Evolutionary conservation across 2,888 invertebrate genomes (phyloP).

Genomic region (Stratiomys singularior): DNA sequence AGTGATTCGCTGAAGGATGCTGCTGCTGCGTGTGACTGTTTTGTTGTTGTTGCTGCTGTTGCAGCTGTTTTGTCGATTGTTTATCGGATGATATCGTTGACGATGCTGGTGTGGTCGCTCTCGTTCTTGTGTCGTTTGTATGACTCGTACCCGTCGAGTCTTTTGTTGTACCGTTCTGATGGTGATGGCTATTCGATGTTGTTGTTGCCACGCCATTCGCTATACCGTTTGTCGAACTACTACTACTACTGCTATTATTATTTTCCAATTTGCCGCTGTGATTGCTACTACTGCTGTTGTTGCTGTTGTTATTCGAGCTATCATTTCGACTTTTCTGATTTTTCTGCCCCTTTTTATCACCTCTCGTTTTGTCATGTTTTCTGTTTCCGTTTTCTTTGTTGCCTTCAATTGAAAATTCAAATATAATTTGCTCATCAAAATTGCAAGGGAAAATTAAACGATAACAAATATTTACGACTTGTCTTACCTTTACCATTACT

Average conservation of each 20-base stretch:
- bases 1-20: constrained; percentile 62
- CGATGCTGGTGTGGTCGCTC: constrained; percentile 48
- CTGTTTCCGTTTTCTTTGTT: constrained; percentile 59
- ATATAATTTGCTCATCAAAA: too few species aligned
- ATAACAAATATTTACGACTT: too few species aligned
- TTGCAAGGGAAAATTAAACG: too few species aligned
- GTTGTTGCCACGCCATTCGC: constrained; percentile 58
- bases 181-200: constrained; percentile 62
- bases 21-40: constrained; percentile 50
- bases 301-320: constrained; percentile 67
- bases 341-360: constrained; percentile 56
- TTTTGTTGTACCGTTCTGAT: constrained; percentile 38
- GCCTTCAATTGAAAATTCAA: constrained; percentile 10
- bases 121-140: constrained; percentile 56
- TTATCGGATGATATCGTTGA: constrained; percentile 50
- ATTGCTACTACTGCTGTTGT: constrained; percentile 62
- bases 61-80: constrained; percentile 58
- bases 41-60: constrained; percentile 49
- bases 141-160: constrained; percentile 15
- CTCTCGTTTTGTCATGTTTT: constrained; percentile 54
- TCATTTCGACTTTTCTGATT: constrained; percentile 53
- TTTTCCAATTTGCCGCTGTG: constrained; percentile 56
- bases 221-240: constrained; percentile 34
- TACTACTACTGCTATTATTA: constrained; percentile 48
- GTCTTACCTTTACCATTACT: constrained; percentile 53